A percentile compares a stretch with the other conserved stretches of the same genome.
phyloP scores from a whole-genome alignment of 2,797 vertebrate genomes.

The Thamnophis elegans region DNA sequence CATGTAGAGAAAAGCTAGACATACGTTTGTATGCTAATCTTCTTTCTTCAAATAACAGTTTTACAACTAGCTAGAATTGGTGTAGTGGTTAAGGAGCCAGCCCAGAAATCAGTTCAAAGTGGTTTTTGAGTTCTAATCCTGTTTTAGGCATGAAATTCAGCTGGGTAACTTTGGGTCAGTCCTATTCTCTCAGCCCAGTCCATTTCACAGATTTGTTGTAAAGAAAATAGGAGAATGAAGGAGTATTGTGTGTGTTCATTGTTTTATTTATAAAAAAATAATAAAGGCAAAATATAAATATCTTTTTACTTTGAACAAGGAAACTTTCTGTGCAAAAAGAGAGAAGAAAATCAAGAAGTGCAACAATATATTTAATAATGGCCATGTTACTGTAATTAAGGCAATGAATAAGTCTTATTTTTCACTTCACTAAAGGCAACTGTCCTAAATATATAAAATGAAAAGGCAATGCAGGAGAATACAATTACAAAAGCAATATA shows the following conservation, averaged over 20 bases:
- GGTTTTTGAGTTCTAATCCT: not conserved
- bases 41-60: not conserved
- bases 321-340: not conserved
- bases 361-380: not conserved
- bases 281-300: not conserved
- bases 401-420: not conserved
- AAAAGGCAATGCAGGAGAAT: not conserved
- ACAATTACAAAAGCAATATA: not conserved
- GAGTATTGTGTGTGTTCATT: not conserved
- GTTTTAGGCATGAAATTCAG: not conserved
- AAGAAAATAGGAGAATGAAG: not conserved
- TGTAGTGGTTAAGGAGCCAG: not conserved
- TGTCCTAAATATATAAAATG: not conserved
- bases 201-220: not conserved
- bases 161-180: not conserved
- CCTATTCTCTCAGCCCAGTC: not conserved
- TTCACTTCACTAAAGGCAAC: not conserved
- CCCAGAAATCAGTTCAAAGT: not conserved
- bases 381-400: not conserved
- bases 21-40: not conserved
- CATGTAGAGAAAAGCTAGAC: not conserved
- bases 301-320: not conserved
- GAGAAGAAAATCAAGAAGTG: not conserved
- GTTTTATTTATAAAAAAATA: not conserved
- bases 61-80: not conserved